phyloP scores from a whole-genome alignment of 2,797 vertebrate species.

The Spinibarbus caldwelli region DNA sequence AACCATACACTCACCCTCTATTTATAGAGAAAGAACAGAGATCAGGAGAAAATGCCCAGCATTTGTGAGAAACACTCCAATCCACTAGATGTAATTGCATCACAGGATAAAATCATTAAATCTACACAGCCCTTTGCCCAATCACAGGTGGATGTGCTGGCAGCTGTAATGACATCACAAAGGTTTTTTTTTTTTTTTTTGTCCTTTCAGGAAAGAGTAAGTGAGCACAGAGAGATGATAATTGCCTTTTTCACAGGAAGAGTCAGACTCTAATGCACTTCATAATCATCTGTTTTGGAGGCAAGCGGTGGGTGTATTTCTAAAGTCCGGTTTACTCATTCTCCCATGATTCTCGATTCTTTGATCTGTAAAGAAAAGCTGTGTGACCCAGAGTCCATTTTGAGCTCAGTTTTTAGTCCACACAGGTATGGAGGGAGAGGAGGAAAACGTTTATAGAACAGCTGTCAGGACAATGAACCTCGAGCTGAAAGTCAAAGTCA shows the following conservation, averaged over 20 bases:
- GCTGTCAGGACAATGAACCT: slow-evolving; percentile 33
- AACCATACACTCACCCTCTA: slow-evolving; percentile 10
- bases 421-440: slow-evolving; percentile 3
- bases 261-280: slow-evolving; percentile 20
- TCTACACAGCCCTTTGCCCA: slow-evolving; percentile 10
- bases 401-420: neutral
- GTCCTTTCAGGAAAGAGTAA: slow-evolving; percentile 4
- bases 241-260: slow-evolving; percentile 10
- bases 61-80: slow-evolving; percentile 40
- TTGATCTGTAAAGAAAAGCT: slow-evolving; percentile 15
- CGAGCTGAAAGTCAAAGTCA: slow-evolving; percentile 33
- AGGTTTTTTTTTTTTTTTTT: slow-evolving; percentile 3
- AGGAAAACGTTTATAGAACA: slow-evolving; percentile 25
- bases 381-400: slow-evolving; percentile 9
- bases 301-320: neutral
- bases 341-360: slow-evolving; percentile 22
- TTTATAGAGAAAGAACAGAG: slow-evolving; percentile 48
- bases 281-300: neutral
- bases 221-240: neutral
- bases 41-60: slow-evolving; percentile 36
- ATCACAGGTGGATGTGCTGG: slow-evolving; percentile 9
- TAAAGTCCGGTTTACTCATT: slow-evolving; percentile 8
- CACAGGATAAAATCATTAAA: slow-evolving; percentile 11
- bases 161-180: slow-evolving; percentile 39
- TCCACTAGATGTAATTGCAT: slow-evolving; percentile 31